phyloP scores from a whole-genome alignment of 2,113 vertebrate species.

The Erythrocercus mccallii region DNA sequence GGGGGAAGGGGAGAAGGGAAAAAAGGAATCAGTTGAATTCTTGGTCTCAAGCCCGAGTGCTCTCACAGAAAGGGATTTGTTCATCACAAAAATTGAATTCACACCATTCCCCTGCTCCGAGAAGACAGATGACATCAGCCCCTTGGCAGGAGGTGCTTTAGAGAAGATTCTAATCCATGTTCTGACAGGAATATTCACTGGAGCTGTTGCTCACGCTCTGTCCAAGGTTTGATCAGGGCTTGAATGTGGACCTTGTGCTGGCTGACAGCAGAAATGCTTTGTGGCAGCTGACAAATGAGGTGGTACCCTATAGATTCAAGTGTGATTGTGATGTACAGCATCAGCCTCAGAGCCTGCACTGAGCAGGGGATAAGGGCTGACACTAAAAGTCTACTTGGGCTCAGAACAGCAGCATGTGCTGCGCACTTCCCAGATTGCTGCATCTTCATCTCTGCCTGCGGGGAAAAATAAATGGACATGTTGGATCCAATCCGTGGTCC shows the following conservation, averaged over 20 bases:
- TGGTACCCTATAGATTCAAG: conserved; percentile 58
- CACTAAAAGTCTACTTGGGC: neutral
- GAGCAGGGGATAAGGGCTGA: conserved; percentile 34
- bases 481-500: neutral
- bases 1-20: neutral
- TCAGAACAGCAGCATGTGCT: conserved; percentile 43
- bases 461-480: conserved; percentile 23
- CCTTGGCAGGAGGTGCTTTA: conserved; percentile 47
- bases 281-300: conserved; percentile 74
- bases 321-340: conserved; percentile 44
- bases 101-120: neutral
- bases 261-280: conserved; percentile 46
- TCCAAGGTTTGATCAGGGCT: conserved; percentile 8
- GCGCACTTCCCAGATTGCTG: neutral
- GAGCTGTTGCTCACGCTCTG: conserved; percentile 63
- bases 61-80: conserved; percentile 19
- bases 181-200: conserved; percentile 59
- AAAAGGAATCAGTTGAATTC: neutral
- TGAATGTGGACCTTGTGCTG: neutral
- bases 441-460: conserved; percentile 30
- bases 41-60: neutral
- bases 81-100: conserved; percentile 29
- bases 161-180: conserved; percentile 41
- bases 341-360: neutral
- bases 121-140: conserved; percentile 17